Evolutionary conservation across 2,113 vertebrate genomes (phyloP).

Genomic region (Prolemur simus): DNA sequence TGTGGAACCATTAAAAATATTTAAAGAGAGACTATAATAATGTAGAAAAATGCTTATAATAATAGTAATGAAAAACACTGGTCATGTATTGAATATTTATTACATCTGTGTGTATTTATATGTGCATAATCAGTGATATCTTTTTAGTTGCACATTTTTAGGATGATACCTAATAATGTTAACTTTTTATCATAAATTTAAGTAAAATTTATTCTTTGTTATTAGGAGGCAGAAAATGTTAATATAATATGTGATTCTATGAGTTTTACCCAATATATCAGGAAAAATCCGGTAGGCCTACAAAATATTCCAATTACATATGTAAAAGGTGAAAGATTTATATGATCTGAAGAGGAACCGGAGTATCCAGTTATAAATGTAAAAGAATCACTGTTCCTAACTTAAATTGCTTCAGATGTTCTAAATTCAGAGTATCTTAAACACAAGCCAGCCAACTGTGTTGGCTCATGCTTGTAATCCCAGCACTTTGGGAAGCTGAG

Average conservation of each 20-base stretch:
- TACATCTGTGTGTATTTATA: neutral
- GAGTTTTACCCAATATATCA: neutral
- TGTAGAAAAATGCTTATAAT: neutral
- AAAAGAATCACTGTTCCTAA: neutral
- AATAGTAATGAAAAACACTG: neutral
- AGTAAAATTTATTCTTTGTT: slow-evolving; percentile 14
- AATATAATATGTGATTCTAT: neutral
- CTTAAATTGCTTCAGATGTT: neutral
- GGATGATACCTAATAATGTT: neutral
- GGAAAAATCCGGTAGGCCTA: neutral
- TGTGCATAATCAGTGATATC: neutral
- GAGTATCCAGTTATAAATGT: too few species aligned
- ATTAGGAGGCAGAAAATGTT: neutral
- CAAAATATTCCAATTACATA: neutral
- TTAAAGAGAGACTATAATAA: neutral
- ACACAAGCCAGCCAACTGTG: neutral
- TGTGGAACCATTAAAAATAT: neutral
- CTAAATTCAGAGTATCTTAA: neutral
- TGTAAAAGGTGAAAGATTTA: neutral
- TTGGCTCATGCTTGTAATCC: too few species aligned
- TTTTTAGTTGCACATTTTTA: neutral
- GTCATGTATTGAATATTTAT: neutral
- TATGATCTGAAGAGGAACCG: too few species aligned
- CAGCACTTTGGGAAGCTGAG: too few species aligned
- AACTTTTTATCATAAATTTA: slow-evolving; percentile 23